Conservation (phyloP, 2,113 vertebrate genomes). For the Notothenia rossii region DNA sequence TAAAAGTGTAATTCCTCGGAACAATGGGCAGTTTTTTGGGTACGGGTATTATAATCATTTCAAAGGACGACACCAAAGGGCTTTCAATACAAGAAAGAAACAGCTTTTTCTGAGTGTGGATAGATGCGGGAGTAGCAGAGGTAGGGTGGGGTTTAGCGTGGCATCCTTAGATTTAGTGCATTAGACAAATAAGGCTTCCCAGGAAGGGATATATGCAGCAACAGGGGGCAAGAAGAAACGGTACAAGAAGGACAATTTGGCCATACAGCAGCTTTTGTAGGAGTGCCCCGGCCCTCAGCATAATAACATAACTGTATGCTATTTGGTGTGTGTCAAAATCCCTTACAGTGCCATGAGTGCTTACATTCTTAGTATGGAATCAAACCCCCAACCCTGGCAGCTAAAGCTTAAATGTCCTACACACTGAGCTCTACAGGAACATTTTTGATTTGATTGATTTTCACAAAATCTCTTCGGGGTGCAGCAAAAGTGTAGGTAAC, state of each 20-base stretch:
- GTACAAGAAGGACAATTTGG: conserved; percentile 38
- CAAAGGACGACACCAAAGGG: conserved; percentile 7
- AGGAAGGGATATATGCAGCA: conserved; percentile 79
- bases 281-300: conserved; percentile 36
- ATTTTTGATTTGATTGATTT: conserved; percentile 44
- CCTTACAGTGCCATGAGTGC: conserved; percentile 14
- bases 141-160: conserved; percentile 60
- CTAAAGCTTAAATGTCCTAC: not conserved
- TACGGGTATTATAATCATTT: conserved; percentile 4
- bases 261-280: conserved; percentile 53
- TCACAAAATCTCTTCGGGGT: conserved; percentile 28
- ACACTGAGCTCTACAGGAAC: not conserved
- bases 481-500: conserved; percentile 1
- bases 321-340: conserved; percentile 52
- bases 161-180: conserved; percentile 80
- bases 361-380: conserved; percentile 40
- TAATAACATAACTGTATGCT: conserved; percentile 1
- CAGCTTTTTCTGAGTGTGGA: not conserved
- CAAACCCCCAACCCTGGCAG: conserved; percentile 36
- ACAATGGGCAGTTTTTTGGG: conserved; percentile 2
- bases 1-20: not conserved
- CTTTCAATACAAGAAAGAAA: not conserved
- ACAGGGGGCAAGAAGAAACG: conserved; percentile 61
- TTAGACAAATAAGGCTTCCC: conserved; percentile 80
- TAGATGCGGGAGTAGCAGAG: conserved; percentile 36